Conservation (phyloP, 1,140 invertebrate species). For the Rhopalosiphum maidis region DNA sequence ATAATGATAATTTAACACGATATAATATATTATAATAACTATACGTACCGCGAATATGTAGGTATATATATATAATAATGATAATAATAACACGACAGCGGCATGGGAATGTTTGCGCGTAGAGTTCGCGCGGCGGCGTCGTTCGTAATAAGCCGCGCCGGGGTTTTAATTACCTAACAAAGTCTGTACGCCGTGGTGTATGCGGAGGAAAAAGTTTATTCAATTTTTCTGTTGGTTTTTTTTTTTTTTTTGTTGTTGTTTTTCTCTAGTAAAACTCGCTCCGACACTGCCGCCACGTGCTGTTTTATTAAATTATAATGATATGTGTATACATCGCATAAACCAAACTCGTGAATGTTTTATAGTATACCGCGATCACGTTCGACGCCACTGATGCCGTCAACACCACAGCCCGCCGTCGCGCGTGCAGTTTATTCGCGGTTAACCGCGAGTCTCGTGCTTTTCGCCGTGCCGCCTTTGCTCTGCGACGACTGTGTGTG, state of each 20-base stretch:
- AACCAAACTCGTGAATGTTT: not conserved
- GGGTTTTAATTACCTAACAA: not conserved
- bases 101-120: not conserved
- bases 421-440: not conserved
- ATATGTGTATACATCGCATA: not conserved
- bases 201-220: not conserved
- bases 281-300: too few species aligned
- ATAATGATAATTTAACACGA: constrained; percentile 5
- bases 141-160: not conserved
- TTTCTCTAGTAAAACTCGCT: not conserved
- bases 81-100: not conserved
- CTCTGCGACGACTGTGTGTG: not conserved
- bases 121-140: not conserved
- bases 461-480: not conserved
- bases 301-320: not conserved
- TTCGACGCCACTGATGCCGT: not conserved
- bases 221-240: not conserved
- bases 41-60: not conserved
- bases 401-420: not conserved
- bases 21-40: constrained; percentile 2
- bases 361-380: not conserved
- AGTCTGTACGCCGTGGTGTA: not conserved
- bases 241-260: not conserved
- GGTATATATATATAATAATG: too few species aligned
- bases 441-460: not conserved